phyloP scores from a whole-genome alignment of 2,113 vertebrate species.

The Bubalus kerabau region DNA sequence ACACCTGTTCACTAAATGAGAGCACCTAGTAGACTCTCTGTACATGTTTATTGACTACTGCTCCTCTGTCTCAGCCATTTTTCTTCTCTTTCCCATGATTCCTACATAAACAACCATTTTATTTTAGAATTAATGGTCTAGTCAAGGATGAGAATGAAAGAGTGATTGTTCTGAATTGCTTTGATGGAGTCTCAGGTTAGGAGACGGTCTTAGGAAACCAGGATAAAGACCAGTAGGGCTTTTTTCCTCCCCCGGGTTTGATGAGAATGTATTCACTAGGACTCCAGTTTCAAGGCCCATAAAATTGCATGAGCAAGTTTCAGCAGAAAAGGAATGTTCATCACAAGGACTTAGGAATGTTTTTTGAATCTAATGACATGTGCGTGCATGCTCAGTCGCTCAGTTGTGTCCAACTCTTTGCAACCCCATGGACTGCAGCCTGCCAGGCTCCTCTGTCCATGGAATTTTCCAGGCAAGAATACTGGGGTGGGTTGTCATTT shows the following conservation, averaged over 20 bases:
- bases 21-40: fast-evolving
- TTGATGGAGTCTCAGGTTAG: not conserved
- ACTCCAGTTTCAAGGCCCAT: not conserved
- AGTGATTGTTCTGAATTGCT: not conserved
- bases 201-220: not conserved
- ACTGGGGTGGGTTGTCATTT: not conserved
- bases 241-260: not conserved
- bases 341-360: not conserved
- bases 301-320: not conserved
- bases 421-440: not conserved
- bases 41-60: not conserved
- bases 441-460: not conserved
- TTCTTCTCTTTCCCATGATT: not conserved
- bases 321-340: not conserved
- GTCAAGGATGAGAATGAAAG: not conserved
- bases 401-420: not conserved
- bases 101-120: not conserved
- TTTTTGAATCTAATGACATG: not conserved
- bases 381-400: not conserved
- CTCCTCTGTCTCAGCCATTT: not conserved
- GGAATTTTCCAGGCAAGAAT: not conserved
- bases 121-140: not conserved
- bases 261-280: not conserved
- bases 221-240: not conserved
- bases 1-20: not conserved